A percentile compares a stretch with the other conserved stretches of the same genome.
Evolutionary conservation across 2,113 vertebrate species (phyloP).

Genomic region (Haemorhous mexicanus): DNA sequence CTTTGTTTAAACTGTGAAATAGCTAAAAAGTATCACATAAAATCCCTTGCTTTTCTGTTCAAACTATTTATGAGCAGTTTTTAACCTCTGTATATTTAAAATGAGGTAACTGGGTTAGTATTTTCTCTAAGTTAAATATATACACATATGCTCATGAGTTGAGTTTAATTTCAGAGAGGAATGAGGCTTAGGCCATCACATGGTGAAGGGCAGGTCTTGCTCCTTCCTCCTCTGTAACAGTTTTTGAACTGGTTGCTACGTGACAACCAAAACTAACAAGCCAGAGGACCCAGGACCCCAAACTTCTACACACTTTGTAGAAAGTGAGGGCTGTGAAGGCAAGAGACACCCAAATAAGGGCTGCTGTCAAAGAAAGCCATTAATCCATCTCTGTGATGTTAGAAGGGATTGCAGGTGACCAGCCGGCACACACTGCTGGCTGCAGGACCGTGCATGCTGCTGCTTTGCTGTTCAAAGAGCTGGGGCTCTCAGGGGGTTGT

Average conservation of each 20-base stretch:
- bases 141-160: not conserved
- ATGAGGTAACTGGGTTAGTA: not conserved
- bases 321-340: not conserved
- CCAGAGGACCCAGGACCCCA: not conserved
- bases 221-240: not conserved
- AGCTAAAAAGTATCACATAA: not conserved
- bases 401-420: not conserved
- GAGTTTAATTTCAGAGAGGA: not conserved
- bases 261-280: not conserved
- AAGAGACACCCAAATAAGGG: not conserved
- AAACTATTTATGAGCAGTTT: not conserved
- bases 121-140: not conserved
- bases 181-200: not conserved
- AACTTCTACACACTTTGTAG: not conserved
- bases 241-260: conserved; percentile 1
- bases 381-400: not conserved
- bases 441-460: not conserved
- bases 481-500: not conserved
- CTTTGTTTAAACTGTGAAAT: not conserved
- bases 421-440: not conserved
- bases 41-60: not conserved
- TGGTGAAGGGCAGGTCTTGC: not conserved
- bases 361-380: not conserved
- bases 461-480: not conserved
- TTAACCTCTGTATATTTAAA: conserved; percentile 24